phyloP scores from a whole-genome alignment of 2,888 invertebrate species.

The Mythimna albipuncta region DNA sequence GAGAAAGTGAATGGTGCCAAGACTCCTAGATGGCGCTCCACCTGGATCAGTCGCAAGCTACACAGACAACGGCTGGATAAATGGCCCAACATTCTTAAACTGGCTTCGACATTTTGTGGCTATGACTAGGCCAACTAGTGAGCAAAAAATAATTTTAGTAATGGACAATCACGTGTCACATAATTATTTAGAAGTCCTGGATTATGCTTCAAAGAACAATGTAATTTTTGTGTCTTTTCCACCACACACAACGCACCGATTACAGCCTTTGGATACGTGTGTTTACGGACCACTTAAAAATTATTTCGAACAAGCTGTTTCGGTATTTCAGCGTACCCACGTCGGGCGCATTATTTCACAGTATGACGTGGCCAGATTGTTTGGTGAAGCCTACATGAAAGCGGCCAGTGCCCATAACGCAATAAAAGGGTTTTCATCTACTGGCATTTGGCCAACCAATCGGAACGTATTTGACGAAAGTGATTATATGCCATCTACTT shows the following conservation, averaged over 20 bases:
- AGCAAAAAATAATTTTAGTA: conserved; percentile 3
- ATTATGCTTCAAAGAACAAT: conserved; percentile 53
- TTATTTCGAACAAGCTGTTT: conserved; percentile 52
- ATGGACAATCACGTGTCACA: conserved; percentile 34
- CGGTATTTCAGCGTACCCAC: conserved; percentile 46
- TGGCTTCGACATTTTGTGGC: conserved; percentile 53
- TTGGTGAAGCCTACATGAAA: conserved; percentile 49
- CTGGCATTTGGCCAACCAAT: conserved; percentile 54
- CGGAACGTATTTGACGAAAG: conserved; percentile 49
- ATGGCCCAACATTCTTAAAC: conserved; percentile 54
- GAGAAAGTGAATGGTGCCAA: conserved; percentile 64
- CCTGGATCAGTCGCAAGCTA: conserved; percentile 53
- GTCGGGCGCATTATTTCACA: conserved; percentile 53
- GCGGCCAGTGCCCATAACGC: conserved; percentile 56
- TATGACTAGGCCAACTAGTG: conserved; percentile 41
- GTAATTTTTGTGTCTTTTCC: conserved; percentile 56
- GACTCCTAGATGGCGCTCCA: conserved; percentile 62
- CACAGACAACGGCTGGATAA: conserved; percentile 57
- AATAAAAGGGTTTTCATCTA: conserved; percentile 52
- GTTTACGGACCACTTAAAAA: conserved; percentile 50
- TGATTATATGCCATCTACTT: conserved; percentile 46
- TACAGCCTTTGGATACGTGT: conserved; percentile 34
- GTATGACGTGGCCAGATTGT: conserved; percentile 47
- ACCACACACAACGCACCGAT: conserved; percentile 53
- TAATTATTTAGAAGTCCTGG: conserved; percentile 47